Base-by-base conservation (phyloP, 2,113 vertebrate species). In the Donacobius atricapilla region DNA sequence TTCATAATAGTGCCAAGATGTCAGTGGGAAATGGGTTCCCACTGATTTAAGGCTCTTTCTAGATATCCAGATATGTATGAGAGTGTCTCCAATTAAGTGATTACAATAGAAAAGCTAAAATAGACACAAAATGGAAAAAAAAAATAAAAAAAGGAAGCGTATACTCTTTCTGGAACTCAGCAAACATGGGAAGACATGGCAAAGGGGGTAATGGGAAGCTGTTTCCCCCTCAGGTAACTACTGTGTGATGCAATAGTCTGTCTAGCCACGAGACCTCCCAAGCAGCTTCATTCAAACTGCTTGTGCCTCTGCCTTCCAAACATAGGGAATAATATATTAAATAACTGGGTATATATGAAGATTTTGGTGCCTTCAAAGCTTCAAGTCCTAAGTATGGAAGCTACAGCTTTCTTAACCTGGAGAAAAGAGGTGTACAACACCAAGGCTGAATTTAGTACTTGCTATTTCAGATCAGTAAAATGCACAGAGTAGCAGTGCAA, bases 231-330 rank as follows among this genome's bases (percentile, higher is more conserved):
- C n/a, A 4, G 20, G 7, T 28, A 77, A 5, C 17, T 48, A 6
- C 9, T 27, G 25, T 33, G 9, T 0, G 0, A 51, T 31, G 12
- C 4, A 18, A 31, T 21, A 13, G 3, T 31, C 33, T 14, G 35
- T 18, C 28, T 54, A 16, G 15, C 9, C 25, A 9, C 0, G 0
- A 64, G 48, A 22, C 16, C 7, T 79, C n/a, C 16, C 24, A 35
- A 20, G 16, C 27, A 65, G 27, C 30, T 14, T 63, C 20, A 42
- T 35, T 87, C 68, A 56, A 76, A 58, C 10, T 84, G 22, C 17
- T 66, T 19, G 9, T 65, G 22, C 8, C n/a, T 85, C 58, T 93
- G 48, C 11, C 15, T 22, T 56, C 15, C 37, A 68, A 79, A 69
- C 4, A 9, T 0, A 9, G 7, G 13, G 4, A 53, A 10, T 21